phyloP scores from a whole-genome alignment of 2,797 vertebrate species.

The Aldrovandia affinis region DNA sequence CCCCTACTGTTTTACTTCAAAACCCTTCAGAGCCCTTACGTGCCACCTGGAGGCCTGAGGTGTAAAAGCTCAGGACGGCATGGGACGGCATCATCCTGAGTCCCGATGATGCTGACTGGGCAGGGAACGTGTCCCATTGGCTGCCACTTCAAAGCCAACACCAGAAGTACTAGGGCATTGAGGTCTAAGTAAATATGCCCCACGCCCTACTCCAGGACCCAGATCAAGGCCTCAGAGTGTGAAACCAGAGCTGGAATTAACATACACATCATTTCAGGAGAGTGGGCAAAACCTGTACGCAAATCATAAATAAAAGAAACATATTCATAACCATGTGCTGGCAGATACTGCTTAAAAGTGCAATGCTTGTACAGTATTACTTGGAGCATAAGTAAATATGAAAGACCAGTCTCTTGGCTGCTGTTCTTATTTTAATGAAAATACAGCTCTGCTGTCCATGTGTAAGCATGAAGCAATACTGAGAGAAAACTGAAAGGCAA shows the following conservation, averaged over 20 bases:
- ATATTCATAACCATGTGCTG: neutral
- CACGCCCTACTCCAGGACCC: neutral
- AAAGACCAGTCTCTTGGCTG: conserved; percentile 5
- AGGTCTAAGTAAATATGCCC: conserved; percentile 11
- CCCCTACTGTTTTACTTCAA: too few species aligned
- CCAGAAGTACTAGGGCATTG: neutral
- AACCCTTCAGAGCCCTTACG: neutral
- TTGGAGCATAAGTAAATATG: conserved; percentile 9
- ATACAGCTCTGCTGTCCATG: conserved; percentile 1
- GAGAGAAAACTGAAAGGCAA: neutral
- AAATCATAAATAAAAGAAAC: conserved; percentile 8
- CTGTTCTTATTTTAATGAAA: conserved; percentile 15
- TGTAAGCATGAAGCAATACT: neutral
- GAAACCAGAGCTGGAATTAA: neutral
- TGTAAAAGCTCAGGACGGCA: neutral
- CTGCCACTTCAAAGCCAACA: neutral
- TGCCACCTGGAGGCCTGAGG: too few species aligned
- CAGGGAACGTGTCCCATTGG: neutral
- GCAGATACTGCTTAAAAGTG: neutral
- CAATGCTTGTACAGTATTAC: neutral
- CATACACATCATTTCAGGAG: neutral
- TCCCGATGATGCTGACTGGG: neutral
- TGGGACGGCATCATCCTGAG: neutral
- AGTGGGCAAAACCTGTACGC: neutral
- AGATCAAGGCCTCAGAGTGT: neutral